Evolutionary conservation across 2,113 vertebrate genomes (phyloP).

Genomic region (Myodes glareolus): DNA sequence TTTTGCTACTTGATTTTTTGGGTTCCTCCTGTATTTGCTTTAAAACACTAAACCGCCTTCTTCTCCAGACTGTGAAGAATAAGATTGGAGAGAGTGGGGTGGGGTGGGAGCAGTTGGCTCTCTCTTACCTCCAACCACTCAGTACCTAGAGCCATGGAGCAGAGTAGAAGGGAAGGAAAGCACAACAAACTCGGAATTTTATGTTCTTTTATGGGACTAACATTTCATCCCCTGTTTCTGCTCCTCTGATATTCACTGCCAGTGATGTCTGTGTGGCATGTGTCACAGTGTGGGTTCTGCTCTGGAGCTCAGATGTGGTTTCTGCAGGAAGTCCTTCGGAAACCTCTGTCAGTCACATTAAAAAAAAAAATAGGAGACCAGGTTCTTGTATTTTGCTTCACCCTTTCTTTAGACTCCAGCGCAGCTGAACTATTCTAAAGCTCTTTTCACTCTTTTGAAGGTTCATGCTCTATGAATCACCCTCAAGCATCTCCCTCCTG

Average conservation of each 20-base stretch:
- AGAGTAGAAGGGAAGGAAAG: not conserved
- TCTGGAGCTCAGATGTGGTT: not conserved
- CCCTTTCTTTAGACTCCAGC: not conserved
- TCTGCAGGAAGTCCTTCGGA: not conserved
- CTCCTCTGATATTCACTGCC: not conserved
- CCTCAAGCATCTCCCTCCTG: too few relatives aligned
- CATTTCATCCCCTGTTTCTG: not conserved
- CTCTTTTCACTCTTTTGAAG: not conserved
- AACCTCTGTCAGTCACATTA: not conserved
- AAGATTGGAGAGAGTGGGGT: accelerated
- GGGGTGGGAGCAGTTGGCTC: accelerated
- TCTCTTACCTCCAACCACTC: not conserved
- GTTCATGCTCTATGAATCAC: not conserved
- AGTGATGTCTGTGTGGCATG: not conserved
- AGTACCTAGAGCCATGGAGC: not conserved
- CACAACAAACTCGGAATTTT: not conserved
- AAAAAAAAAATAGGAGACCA: not conserved
- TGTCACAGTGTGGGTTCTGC: not conserved
- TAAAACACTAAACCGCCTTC: not conserved
- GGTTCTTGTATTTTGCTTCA: not conserved
- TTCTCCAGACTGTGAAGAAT: not conserved
- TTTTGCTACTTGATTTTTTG: not conserved
- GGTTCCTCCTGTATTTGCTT: not conserved
- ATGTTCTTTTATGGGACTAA: not conserved
- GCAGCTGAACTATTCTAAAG: not conserved